phyloP scores from a whole-genome alignment of 2,797 vertebrate species.

The Arremon aurantiirostris region DNA sequence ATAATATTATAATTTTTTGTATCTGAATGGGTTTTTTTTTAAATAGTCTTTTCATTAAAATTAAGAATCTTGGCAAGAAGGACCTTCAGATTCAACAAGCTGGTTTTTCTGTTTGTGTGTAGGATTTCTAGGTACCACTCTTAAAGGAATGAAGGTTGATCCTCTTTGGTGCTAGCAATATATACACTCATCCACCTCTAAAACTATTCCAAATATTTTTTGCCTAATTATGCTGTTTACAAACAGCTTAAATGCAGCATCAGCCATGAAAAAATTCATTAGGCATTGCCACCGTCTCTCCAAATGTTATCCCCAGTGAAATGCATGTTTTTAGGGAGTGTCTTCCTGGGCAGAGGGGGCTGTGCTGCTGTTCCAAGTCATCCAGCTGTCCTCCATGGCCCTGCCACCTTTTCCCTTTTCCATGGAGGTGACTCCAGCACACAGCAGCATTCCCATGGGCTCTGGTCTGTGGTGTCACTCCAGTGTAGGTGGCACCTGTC shows the following conservation, averaged over 20 bases:
- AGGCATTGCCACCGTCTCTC: background rate
- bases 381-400: background rate
- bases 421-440: background rate
- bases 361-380: background rate
- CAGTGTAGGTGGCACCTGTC: rapidly evolving
- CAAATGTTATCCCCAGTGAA: background rate
- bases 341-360: rapidly evolving
- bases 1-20: background rate
- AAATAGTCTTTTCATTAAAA: background rate
- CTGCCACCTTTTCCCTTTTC: background rate
- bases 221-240: background rate
- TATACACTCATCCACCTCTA: background rate
- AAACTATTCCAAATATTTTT: background rate
- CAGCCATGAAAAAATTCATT: background rate
- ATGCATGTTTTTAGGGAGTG: background rate
- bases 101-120: background rate
- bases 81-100: background rate
- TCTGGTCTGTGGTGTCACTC: background rate
- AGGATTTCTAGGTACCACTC: background rate
- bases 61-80: background rate
- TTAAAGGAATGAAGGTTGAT: background rate
- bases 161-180: background rate
- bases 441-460: rapidly evolving
- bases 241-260: background rate
- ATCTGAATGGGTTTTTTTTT: background rate